Percentiles rank a stretch among this genome's conserved stretches.
Conservation (phyloP, 2,797 vertebrate species). For the Lepidocolaptes lacrymiger region DNA sequence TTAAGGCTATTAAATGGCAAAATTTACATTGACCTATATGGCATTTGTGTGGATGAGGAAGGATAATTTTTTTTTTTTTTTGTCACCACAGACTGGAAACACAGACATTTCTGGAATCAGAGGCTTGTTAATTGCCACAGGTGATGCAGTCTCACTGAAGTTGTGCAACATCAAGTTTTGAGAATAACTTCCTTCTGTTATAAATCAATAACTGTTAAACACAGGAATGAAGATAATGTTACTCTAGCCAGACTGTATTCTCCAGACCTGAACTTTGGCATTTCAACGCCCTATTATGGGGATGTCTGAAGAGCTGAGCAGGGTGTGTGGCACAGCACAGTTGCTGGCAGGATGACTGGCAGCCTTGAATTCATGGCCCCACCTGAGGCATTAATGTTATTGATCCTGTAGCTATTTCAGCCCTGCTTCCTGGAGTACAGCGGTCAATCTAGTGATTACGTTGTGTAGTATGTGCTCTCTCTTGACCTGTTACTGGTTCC, state of each 20-base stretch:
- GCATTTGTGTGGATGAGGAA: fast-evolving
- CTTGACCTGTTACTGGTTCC: not conserved
- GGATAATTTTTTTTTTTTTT: not conserved
- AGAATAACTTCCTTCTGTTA: not conserved
- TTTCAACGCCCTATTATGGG: not conserved
- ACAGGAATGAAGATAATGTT: not conserved
- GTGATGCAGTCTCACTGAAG: not conserved
- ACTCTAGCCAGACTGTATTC: not conserved
- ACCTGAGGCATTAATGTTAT: not conserved
- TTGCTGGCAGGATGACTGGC: not conserved
- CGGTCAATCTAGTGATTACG: not conserved
- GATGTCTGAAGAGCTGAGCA: not conserved
- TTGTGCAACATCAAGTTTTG: not conserved
- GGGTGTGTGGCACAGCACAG: not conserved
- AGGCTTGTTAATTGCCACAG: not conserved
- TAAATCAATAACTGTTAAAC: not conserved
- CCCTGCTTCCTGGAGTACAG: not conserved
- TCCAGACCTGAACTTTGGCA: not conserved
- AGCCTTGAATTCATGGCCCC: not conserved
- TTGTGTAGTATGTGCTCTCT: not conserved
- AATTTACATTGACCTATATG: not conserved
- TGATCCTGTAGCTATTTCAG: not conserved
- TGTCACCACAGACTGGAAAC: not conserved
- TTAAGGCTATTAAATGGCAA: not conserved
- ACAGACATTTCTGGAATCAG: not conserved